Conservation (phyloP, 2,797 vertebrate genomes). For the Acanthornis magna region DNA sequence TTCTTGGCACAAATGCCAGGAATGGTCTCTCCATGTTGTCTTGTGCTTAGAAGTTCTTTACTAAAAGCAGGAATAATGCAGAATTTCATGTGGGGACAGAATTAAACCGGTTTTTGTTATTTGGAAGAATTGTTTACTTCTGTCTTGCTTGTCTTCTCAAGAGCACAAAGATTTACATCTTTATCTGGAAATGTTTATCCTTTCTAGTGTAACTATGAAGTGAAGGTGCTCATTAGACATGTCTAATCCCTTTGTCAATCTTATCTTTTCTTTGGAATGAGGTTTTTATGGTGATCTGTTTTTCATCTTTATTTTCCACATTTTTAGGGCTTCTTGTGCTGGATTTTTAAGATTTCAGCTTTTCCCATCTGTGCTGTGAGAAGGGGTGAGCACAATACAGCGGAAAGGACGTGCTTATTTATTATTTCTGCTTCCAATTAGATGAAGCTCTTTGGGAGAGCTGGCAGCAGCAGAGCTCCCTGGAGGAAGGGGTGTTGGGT, state of each 20-base stretch:
- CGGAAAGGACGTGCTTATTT: not conserved
- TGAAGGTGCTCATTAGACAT: not conserved
- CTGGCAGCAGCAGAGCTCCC: not conserved
- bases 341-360: not conserved
- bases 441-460: not conserved
- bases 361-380: not conserved
- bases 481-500: not conserved
- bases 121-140: not conserved
- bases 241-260: not conserved
- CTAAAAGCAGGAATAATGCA: not conserved
- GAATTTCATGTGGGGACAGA: not conserved
- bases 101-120: not conserved
- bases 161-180: not conserved
- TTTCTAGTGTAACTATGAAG: not conserved
- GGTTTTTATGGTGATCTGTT: not conserved
- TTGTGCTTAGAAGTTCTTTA: not conserved
- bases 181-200: not conserved
- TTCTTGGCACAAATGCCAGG: not conserved
- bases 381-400: fast-evolving
- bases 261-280: not conserved
- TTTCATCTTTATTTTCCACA: not conserved
- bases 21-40: not conserved
- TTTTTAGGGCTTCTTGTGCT: not conserved
- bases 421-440: not conserved
- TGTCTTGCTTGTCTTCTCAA: not conserved